phyloP scores from a whole-genome alignment of 2,113 vertebrate genomes.

The Suricata suricatta region DNA sequence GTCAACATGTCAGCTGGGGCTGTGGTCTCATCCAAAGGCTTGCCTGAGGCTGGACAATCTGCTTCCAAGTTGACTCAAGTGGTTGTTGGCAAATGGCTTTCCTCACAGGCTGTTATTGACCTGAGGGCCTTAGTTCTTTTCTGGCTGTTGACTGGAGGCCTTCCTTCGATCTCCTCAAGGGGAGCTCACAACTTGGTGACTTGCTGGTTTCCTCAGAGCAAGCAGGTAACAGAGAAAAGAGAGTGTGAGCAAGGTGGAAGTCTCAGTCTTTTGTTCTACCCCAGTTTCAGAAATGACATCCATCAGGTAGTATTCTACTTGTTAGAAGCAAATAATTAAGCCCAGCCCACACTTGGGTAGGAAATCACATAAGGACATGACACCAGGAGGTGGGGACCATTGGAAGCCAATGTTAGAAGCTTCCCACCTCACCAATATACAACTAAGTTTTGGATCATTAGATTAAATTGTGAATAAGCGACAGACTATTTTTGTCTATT shows the following conservation, averaged over 20 bases:
- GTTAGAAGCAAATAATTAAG: neutral
- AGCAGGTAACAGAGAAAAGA: neutral
- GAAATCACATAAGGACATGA: neutral
- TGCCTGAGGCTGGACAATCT: fast-evolving
- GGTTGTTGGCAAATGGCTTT: neutral
- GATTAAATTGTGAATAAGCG: constrained; percentile 48
- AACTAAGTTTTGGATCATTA: neutral
- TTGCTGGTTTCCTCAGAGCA: neutral
- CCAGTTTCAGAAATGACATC: neutral
- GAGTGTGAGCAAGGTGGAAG: neutral
- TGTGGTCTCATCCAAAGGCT: neutral
- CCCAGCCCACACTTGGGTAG: neutral
- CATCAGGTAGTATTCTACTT: neutral
- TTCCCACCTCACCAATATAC: neutral
- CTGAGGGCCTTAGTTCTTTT: neutral
- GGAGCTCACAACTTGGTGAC: neutral
- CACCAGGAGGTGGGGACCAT: neutral
- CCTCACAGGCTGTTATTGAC: too few species aligned
- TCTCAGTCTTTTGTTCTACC: neutral
- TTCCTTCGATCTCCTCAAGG: neutral
- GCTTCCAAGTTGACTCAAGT: neutral
- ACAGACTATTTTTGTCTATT: constrained; percentile 20
- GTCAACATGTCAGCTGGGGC: too few species aligned
- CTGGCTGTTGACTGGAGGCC: neutral
- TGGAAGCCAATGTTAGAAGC: neutral